phyloP scores from a whole-genome alignment of 1,140 invertebrate species.

The Frieseomelitta varia region DNA sequence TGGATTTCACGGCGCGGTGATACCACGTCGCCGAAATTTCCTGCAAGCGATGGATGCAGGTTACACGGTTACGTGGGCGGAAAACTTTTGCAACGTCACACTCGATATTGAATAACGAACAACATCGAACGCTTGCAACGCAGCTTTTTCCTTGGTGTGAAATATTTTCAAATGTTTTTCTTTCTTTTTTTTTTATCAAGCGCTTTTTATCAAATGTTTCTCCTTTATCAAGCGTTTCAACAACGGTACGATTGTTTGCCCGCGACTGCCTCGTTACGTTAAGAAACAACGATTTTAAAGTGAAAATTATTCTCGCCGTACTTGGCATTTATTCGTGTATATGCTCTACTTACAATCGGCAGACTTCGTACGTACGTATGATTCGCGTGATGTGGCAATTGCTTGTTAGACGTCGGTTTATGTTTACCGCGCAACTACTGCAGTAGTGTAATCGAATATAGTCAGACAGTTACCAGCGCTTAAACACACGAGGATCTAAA shows the following conservation, averaged over 20 bases:
- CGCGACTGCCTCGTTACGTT: no score
- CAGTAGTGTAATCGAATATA: constrained; percentile 27
- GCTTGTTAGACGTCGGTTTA: background rate
- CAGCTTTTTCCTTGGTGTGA: no score
- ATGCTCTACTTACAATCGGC: no score
- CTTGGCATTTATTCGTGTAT: background rate
- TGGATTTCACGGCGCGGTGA: constrained; percentile 25
- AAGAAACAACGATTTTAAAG: background rate
- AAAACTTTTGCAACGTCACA: background rate
- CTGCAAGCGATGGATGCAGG: constrained; percentile 12
- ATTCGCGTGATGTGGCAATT: background rate
- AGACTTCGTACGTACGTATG: background rate
- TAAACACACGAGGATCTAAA: background rate
- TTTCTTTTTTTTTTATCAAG: no score
- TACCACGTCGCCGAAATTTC: constrained; percentile 21
- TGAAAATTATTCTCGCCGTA: background rate
- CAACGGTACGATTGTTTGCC: no score
- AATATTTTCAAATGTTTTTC: background rate
- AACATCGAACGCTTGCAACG: background rate
- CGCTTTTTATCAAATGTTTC: background rate
- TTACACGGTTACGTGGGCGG: background rate
- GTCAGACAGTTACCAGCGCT: background rate
- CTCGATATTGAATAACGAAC: background rate
- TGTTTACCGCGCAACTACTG: no score
- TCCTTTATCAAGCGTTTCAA: no score